A percentile compares a stretch with the other conserved stretches of the same genome.
Conservation (phyloP, 2,888 invertebrate species). For the Mythimna loreyi region DNA sequence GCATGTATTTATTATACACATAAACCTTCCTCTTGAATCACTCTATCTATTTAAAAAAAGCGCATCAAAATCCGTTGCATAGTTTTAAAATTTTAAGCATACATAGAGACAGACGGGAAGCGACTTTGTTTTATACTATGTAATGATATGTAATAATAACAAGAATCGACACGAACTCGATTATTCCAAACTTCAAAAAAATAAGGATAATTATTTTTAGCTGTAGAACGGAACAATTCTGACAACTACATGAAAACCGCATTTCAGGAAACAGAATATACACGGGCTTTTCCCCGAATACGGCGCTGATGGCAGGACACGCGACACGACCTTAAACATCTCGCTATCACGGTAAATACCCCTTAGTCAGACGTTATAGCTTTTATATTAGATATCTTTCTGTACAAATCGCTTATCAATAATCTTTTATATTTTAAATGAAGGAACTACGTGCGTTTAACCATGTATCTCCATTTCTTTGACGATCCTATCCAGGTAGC, state of each 20-base stretch:
- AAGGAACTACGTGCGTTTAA: neutral
- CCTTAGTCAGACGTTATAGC: neutral
- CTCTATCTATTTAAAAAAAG: too few species aligned
- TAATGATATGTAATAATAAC: too few species aligned
- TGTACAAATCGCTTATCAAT: neutral
- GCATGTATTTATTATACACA: too few species aligned
- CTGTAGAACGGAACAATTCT: neutral
- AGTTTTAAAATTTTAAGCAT: too few species aligned
- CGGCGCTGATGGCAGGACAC: neutral
- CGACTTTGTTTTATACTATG: too few species aligned
- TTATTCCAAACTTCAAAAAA: neutral
- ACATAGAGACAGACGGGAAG: too few species aligned
- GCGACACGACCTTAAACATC: neutral
- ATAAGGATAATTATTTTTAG: neutral
- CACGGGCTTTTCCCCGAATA: conserved; percentile 5
- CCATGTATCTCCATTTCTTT: too few species aligned
- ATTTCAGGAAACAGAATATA: neutral
- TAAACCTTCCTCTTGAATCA: too few species aligned
- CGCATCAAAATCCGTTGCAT: too few species aligned
- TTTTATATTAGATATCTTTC: neutral
- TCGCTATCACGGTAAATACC: neutral
- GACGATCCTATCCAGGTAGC: too few species aligned
- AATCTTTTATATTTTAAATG: neutral
- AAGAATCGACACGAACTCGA: neutral
- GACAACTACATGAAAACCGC: neutral